Conservation (phyloP, 2,888 invertebrate genomes). For the Adineta ricciae region DNA sequence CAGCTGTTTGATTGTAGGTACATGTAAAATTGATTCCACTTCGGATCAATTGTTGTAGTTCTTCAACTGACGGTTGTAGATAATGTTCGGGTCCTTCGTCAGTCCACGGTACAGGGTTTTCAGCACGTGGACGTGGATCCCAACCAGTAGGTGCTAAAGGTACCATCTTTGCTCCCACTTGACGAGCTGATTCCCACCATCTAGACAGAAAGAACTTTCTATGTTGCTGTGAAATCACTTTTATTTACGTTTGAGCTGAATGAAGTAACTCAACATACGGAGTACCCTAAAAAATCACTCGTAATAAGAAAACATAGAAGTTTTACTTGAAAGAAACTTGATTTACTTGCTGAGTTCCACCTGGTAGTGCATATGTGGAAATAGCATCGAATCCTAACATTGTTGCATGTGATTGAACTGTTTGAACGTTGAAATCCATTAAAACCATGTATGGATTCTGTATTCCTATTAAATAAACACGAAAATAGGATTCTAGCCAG, state of each 20-base stretch:
- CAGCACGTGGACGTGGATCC: not conserved
- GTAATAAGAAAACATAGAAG: not conserved
- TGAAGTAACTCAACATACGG: not conserved
- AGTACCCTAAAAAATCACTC: not conserved
- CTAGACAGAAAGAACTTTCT: not conserved
- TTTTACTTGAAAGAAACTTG: not conserved
- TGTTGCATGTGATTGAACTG: constrained; percentile 7
- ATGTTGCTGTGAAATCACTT: not conserved
- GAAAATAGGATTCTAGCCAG: not conserved
- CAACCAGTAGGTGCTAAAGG: not conserved
- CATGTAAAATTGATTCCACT: not conserved
- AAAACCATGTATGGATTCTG: constrained; percentile 13
- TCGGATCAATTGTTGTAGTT: not conserved
- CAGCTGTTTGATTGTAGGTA: not conserved
- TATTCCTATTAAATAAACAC: not conserved
- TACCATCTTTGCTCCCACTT: not conserved
- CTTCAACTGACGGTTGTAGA: not conserved
- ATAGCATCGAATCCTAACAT: not conserved
- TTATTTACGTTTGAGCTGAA: not conserved
- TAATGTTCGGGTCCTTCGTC: not conserved
- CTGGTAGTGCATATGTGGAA: constrained; percentile 10
- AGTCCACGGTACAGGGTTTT: not conserved
- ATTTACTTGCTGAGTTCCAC: too few species aligned
- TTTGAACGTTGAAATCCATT: not conserved
- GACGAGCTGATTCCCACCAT: not conserved